phyloP scores from a whole-genome alignment of 2,113 vertebrate genomes.

The Notarius quadriscutis region DNA sequence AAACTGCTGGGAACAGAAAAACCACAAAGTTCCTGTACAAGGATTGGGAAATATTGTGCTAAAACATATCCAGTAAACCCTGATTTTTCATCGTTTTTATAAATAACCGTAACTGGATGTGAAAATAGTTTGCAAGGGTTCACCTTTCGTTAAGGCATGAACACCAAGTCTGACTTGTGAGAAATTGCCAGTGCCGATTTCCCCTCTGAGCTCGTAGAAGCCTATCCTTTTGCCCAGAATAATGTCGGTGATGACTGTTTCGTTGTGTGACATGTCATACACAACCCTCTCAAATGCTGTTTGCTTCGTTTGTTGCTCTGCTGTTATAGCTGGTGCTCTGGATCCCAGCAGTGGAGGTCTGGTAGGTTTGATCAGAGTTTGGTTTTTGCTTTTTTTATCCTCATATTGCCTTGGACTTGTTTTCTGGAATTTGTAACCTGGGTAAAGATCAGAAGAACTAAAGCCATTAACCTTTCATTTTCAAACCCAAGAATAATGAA shows the following conservation, averaged over 20 bases:
- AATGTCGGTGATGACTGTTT: conserved; percentile 64
- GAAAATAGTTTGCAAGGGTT: conserved; percentile 8
- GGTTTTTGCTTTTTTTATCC: conserved; percentile 49
- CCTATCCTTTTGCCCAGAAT: conserved; percentile 69
- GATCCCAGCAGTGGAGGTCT: not conserved
- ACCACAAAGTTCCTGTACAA: not conserved
- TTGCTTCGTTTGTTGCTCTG: conserved; percentile 61
- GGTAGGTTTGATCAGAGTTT: conserved; percentile 31
- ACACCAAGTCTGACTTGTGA: conserved; percentile 74
- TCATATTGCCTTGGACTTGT: conserved; percentile 61
- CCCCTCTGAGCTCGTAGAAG: conserved; percentile 77
- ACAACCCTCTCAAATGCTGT: conserved; percentile 68
- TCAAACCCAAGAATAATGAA: not conserved
- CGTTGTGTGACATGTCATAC: conserved; percentile 72
- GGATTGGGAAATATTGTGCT: not conserved
- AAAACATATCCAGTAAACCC: not conserved
- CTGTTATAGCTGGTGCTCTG: conserved; percentile 52
- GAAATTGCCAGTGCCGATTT: conserved; percentile 76
- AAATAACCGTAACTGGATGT: not conserved
- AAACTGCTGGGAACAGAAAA: not conserved
- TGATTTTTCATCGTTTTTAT: not conserved
- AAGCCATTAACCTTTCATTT: not conserved
- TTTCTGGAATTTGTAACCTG: conserved; percentile 57
- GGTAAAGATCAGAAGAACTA: not conserved
- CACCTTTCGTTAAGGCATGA: conserved; percentile 76